Percentiles rank a stretch among this genome's conserved stretches.
Evolutionary conservation across 2,113 vertebrate species (phyloP).

Genomic region (Caretta caretta): DNA sequence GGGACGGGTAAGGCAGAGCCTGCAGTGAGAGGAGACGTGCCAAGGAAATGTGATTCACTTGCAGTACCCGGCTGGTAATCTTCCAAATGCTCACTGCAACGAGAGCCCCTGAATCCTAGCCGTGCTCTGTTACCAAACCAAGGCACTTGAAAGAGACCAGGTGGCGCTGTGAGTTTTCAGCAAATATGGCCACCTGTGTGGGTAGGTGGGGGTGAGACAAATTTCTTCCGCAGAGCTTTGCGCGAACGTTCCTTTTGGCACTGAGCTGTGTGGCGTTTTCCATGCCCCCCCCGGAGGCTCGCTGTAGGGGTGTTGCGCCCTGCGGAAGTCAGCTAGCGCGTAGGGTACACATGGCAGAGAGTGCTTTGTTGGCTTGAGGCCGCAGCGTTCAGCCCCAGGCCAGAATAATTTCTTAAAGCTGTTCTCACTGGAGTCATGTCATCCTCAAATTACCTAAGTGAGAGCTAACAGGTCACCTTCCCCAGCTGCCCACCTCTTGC

Average conservation of each 20-base stretch:
- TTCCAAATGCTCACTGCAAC: neutral
- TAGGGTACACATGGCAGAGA: neutral
- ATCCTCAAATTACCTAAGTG: neutral
- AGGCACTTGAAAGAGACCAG: neutral
- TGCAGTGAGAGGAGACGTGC: neutral
- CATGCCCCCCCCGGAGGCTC: neutral
- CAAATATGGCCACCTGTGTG: neutral
- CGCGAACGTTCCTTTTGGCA: neutral
- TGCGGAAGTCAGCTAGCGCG: accelerated
- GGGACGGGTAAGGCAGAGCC: neutral
- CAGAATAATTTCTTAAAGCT: neutral
- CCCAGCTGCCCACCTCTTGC: accelerated
- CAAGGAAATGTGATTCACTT: neutral
- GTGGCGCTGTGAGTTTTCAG: neutral
- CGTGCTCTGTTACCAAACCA: neutral
- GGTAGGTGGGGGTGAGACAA: no score
- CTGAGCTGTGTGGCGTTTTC: neutral
- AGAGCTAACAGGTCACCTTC: neutral
- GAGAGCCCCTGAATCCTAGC: neutral
- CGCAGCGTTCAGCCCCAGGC: neutral
- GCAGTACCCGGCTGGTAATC: neutral
- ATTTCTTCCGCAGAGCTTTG: neutral
- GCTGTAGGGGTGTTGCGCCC: neutral
- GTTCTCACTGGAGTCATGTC: neutral
- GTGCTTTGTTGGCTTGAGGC: neutral